A percentile compares a stretch with the other conserved stretches of the same genome.
Conservation (phyloP, 2,888 invertebrate genomes). For the Lasioglossum figueresi region DNA sequence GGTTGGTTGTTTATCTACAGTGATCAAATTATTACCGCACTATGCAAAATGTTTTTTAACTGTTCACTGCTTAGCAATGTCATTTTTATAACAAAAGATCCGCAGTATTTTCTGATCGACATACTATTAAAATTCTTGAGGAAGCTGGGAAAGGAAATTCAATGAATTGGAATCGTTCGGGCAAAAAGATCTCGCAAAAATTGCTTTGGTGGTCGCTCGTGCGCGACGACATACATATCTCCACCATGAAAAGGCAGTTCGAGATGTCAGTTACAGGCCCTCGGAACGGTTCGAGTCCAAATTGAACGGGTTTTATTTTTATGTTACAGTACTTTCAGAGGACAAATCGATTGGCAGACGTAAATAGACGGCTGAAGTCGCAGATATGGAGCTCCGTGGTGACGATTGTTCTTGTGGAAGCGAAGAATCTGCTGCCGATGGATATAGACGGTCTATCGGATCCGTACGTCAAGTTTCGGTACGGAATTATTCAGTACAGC, state of each 20-base stretch:
- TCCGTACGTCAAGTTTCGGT: conserved; percentile 98
- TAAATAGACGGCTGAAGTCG: conserved; percentile 93
- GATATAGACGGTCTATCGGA: conserved; percentile 95
- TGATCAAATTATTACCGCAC: no score
- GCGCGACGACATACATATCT: background rate
- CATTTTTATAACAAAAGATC: no score
- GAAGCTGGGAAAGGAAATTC: background rate
- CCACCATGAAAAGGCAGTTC: background rate
- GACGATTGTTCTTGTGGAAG: conserved; percentile 98
- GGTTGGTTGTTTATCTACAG: no score
- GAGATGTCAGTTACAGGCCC: background rate
- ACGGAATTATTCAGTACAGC: conserved; percentile 67
- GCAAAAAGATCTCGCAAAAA: background rate
- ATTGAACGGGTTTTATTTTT: conserved; percentile 36
- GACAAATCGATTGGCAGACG: conserved; percentile 91
- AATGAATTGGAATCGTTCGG: background rate
- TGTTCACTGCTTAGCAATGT: no score
- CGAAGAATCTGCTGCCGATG: conserved; percentile 94
- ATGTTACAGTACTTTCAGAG: conserved; percentile 90
- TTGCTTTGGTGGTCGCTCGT: background rate
- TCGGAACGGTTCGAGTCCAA: background rate
- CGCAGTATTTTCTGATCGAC: background rate
- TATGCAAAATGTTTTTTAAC: no score
- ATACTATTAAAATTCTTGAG: background rate
- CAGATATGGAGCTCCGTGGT: conserved; percentile 99